Evolutionary conservation across 1,140 invertebrate genomes (phyloP).

Genomic region (Macrosteles quadrilineatus): DNA sequence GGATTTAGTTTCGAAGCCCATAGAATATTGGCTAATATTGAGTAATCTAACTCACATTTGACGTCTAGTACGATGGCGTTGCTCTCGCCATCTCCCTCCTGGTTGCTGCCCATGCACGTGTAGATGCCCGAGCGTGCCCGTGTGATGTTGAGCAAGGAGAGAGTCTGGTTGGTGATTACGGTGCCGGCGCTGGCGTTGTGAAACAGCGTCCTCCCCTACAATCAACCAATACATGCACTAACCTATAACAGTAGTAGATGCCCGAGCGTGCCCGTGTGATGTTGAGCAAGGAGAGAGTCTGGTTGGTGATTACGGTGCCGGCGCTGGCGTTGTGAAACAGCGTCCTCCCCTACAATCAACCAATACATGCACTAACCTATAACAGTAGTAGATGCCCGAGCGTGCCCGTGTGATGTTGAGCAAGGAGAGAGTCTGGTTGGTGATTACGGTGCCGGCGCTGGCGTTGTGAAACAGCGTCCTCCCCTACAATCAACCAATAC

Average conservation of each 20-base stretch:
- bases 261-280: constrained; percentile 73
- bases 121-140: constrained; percentile 74
- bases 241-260: no score
- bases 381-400: constrained; percentile 78
- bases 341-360: constrained; percentile 48
- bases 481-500: constrained; percentile 48
- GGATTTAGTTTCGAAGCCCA: no score
- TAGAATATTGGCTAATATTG: no score
- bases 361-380: no score
- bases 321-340: constrained; percentile 70
- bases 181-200: constrained; percentile 74
- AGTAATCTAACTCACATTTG: constrained; percentile 88
- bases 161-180: constrained; percentile 83
- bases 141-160: constrained; percentile 78
- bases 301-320: constrained; percentile 83
- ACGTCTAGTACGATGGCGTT: constrained; percentile 78
- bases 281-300: constrained; percentile 79
- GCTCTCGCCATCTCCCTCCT: constrained; percentile 82
- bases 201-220: constrained; percentile 55
- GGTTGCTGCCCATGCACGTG: constrained; percentile 81
- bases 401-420: constrained; percentile 73
- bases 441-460: constrained; percentile 76
- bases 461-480: constrained; percentile 65
- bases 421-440: constrained; percentile 83
- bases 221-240: not conserved